Evolutionary conservation across 35 echinoderm and acorn worm species (phyloP), one percentile per base, ranked within the genome.

Genomic region (Heliocidaris tuberculata): DNA sequence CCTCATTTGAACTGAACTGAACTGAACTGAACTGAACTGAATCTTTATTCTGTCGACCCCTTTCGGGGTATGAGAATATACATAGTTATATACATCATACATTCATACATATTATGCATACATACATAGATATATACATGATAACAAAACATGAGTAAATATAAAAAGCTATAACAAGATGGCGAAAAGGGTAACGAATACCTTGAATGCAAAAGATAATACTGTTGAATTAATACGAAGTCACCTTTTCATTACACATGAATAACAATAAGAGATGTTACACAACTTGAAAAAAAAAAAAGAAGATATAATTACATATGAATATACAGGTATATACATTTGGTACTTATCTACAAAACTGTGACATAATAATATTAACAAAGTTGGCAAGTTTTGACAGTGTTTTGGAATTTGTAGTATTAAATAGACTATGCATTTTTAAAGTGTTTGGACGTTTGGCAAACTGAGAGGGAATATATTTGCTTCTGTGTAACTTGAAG

Each of bases 391-490:
- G 61, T 71, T 71, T 71, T 71, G 61, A 71, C 61, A 71, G 61
- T 71, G 24, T 13, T 71, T 71, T 71, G 61, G 61, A 11, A 71
- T 71, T 71, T 71, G 61, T 13, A 71, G 61, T 71, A 71, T 71
- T 71, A 24, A 71, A 71, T 71, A 71, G 24, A 71, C 61, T 71
- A 71, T 71, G 11, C 61, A 71, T 71, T 71, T 71, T 71, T 71
- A 71, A 71, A 71, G 61, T 24, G 24, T 71, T 71, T 71, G 61
- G 61, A 71, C 61, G 61, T 71, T 71, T 71, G 61, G 61, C 61
- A 71, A 71, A 71, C 61, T 71, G 61, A 71, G 61, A 71, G 61
- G 61, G 61, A 71, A 71, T 71, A 71, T 71, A 71, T 71, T 71
- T 71, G 61, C 61, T 71, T 71, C 61, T 71, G 61, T 71, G 11